Conservation (phyloP, 2,888 invertebrate genomes). For the Cephonodes hylas region DNA sequence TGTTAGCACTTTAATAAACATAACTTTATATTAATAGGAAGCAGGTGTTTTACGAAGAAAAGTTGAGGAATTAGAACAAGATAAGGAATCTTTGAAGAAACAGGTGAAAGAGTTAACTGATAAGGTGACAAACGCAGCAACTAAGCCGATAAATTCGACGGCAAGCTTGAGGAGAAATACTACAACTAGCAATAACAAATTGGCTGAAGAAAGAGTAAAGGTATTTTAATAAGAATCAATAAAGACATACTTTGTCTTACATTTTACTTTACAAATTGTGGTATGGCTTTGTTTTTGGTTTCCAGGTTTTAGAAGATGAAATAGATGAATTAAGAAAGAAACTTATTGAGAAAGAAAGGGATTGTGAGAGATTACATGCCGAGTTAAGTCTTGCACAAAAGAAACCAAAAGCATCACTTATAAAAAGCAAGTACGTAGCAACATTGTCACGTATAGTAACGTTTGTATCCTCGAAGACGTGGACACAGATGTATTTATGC, state of each 20-base stretch:
- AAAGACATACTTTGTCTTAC: no score
- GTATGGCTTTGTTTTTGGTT: background rate
- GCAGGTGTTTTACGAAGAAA: conserved; percentile 90
- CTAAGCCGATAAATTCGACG: conserved; percentile 57
- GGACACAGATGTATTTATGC: no score
- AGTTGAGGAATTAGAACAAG: conserved; percentile 91
- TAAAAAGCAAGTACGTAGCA: conserved; percentile 82
- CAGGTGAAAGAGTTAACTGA: conserved; percentile 90
- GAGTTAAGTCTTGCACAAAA: conserved; percentile 84
- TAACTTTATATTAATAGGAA: conserved; percentile 78
- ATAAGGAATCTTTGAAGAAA: conserved; percentile 86
- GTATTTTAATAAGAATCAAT: conserved; percentile 46
- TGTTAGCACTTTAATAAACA: background rate
- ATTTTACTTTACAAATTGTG: no score
- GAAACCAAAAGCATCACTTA: conserved; percentile 82
- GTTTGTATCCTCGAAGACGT: no score
- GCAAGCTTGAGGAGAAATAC: conserved; percentile 54
- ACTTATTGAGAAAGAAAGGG: conserved; percentile 90
- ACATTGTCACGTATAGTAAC: no score
- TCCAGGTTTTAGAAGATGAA: conserved; percentile 85
- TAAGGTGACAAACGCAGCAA: conserved; percentile 79
- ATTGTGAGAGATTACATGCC: conserved; percentile 87
- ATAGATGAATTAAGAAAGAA: conserved; percentile 87
- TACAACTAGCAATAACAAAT: conserved; percentile 63
- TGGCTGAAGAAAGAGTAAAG: conserved; percentile 85